These are phyloP conservation scores for Clarias platycephalus DNA, from an alignment of 2,797 vertebrate genomes.

Conservation along the genomic window DNA sequence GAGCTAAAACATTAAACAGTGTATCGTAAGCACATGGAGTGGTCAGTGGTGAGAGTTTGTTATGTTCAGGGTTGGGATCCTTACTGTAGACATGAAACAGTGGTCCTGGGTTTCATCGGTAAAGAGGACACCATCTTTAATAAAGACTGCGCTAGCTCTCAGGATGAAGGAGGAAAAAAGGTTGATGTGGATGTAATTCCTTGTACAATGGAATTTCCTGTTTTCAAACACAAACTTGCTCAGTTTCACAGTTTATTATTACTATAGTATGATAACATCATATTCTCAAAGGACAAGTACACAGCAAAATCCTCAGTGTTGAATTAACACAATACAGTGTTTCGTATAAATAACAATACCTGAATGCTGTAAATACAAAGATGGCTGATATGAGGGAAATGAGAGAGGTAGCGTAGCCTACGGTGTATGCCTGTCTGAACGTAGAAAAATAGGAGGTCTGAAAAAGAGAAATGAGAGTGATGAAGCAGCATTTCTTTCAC, in stretches of 20 bases:
- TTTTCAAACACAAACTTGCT: not conserved
- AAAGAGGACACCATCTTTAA: constrained; percentile 86
- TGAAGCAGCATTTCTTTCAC: not conserved
- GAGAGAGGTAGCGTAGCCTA: constrained; percentile 78
- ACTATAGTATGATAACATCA: not conserved
- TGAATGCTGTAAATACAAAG: constrained; percentile 75
- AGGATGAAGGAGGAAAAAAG: constrained; percentile 88
- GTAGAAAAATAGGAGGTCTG: constrained; percentile 82
- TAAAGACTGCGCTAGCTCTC: constrained; percentile 84
- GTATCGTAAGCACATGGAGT: not conserved
- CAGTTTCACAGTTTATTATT: too few species aligned
- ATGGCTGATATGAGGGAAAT: constrained; percentile 77
- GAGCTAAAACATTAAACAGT: not conserved
- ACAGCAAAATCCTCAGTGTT: too few species aligned
- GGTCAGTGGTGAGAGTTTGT: not conserved
- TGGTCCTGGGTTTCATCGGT: constrained; percentile 85
- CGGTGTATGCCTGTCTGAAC: constrained; percentile 79
- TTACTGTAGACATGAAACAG: constrained; percentile 86
- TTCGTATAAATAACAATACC: constrained; percentile 57
- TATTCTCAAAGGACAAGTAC: not conserved
- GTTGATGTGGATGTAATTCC: constrained; percentile 93
- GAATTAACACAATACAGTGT: too few species aligned
- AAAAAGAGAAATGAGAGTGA: constrained; percentile 26
- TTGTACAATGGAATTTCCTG: constrained; percentile 89
- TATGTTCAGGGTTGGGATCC: constrained; percentile 20